Percentiles rank a stretch among this genome's conserved stretches.
These are phyloP conservation scores for Melanotaenia trifasciata DNA, from an alignment of 2,797 vertebrate genomes.

Conservation along the genomic window DNA sequence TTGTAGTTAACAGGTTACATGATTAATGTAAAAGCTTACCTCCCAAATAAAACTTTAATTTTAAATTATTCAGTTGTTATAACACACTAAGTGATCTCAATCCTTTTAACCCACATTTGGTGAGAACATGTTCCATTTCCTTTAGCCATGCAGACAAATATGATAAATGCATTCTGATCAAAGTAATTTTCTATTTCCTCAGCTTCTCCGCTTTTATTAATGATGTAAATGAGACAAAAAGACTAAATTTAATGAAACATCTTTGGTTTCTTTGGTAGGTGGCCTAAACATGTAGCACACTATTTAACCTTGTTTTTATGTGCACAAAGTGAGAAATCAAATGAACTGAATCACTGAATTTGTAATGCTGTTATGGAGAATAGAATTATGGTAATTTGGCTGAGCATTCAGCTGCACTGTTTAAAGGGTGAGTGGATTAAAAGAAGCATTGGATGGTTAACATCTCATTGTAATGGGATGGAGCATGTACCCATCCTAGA, in stretches of 20 bases:
- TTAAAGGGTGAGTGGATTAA: conserved; percentile 67
- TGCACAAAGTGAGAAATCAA: conserved; percentile 71
- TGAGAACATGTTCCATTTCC: conserved; percentile 14
- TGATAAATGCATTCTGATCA: conserved; percentile 56
- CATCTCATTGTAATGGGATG: conserved; percentile 65
- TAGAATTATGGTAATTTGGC: conserved; percentile 73
- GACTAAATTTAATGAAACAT: conserved; percentile 39
- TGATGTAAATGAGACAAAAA: conserved; percentile 37
- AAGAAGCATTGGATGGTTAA: conserved; percentile 66
- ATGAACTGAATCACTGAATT: conserved; percentile 77
- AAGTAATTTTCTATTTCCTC: conserved; percentile 59
- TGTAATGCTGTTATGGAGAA: conserved; percentile 70
- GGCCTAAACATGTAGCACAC: conserved; percentile 62
- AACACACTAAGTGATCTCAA: background rate
- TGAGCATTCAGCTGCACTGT: conserved; percentile 64
- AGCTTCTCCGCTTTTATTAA: conserved; percentile 54
- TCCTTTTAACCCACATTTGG: background rate
- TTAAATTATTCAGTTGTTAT: background rate
- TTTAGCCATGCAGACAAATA: conserved; percentile 46
- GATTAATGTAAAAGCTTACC: background rate
- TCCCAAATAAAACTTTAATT: background rate
- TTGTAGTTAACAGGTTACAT: background rate
- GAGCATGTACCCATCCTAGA: conserved; percentile 56
- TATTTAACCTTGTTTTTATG: conserved; percentile 73
- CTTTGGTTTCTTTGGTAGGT: conserved; percentile 40